phyloP scores from a whole-genome alignment of 1,140 invertebrate genomes.

The Orchestia grillus region DNA sequence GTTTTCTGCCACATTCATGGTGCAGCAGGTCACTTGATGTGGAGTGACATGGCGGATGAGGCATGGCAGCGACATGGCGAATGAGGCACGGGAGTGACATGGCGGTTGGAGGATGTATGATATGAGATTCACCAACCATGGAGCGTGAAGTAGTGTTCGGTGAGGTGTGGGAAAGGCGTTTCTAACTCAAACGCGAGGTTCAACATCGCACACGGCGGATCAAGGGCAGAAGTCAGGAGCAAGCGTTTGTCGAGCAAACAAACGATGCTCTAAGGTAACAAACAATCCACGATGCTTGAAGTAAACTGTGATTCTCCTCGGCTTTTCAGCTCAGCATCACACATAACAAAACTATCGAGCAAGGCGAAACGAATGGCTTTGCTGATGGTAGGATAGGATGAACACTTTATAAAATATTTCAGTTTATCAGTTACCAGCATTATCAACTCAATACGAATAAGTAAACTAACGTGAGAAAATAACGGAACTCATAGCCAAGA shows the following conservation, averaged over 20 bases:
- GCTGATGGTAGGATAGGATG: background rate
- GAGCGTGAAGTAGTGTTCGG: background rate
- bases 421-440: background rate
- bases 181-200: background rate
- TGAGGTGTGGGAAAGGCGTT: background rate
- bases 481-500: background rate
- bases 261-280: background rate
- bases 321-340: background rate
- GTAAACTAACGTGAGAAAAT: background rate
- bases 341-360: background rate
- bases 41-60: background rate
- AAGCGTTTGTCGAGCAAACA: background rate
- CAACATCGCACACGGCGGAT: background rate
- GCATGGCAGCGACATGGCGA: too few species aligned
- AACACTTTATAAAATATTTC: background rate
- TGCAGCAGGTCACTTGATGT: background rate
- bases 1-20: constrained; percentile 57
- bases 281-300: background rate
- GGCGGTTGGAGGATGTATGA: background rate
- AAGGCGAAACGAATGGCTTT: background rate
- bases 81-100: too few species aligned
- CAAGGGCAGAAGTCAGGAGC: background rate
- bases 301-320: background rate
- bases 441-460: background rate
- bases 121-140: background rate